phyloP scores from a whole-genome alignment of 2,888 invertebrate genomes.

The Thysanoteuthis rhombus region DNA sequence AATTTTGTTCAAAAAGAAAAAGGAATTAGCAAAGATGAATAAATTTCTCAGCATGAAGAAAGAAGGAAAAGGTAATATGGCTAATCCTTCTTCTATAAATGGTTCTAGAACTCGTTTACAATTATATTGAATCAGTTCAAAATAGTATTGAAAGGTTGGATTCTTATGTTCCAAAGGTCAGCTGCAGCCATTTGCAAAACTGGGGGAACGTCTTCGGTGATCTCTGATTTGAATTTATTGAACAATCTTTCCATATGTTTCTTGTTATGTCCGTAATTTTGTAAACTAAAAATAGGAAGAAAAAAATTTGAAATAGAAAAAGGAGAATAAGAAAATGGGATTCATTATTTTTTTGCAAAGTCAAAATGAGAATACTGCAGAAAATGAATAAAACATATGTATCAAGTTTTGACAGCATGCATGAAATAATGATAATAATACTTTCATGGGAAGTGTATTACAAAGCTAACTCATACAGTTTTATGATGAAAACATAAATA shows the following conservation, averaged over 20 bases:
- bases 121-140: constrained; percentile 12
- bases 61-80: neutral
- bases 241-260: neutral
- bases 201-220: neutral
- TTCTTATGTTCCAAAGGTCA: neutral
- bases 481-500: neutral
- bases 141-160: neutral
- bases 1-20: neutral
- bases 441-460: neutral
- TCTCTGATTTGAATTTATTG: constrained; percentile 12
- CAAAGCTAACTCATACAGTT: neutral
- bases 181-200: neutral
- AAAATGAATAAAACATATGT: neutral
- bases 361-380: neutral
- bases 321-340: neutral
- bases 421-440: neutral
- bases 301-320: neutral
- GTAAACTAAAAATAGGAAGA: too few relatives aligned
- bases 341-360: neutral
- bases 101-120: neutral
- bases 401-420: neutral
- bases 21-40: neutral
- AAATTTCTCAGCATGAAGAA: neutral
- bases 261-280: neutral
- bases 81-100: constrained; percentile 12